Conservation (phyloP, 2,888 invertebrate genomes). For the Parnassius smintheus region DNA sequence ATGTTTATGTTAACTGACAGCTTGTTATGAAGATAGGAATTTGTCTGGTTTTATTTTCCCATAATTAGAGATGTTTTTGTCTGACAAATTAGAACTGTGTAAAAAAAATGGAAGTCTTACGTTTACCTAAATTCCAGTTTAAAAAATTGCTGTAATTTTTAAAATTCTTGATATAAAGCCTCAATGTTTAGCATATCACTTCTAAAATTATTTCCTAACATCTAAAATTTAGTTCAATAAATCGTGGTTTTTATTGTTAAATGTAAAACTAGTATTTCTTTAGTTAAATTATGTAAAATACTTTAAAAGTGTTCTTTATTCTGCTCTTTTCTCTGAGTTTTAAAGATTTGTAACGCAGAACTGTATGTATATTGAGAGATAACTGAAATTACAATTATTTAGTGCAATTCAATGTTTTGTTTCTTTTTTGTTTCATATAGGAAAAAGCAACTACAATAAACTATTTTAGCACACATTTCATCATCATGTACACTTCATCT, state of each 20-base stretch:
- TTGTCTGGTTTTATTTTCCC: constrained; percentile 25
- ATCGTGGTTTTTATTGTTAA: too few relatives aligned
- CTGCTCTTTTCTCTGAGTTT: constrained; percentile 14
- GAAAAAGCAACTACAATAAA: too few relatives aligned
- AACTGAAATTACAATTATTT: constrained; percentile 75
- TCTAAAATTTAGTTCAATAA: too few relatives aligned
- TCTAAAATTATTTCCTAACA: constrained; percentile 1
- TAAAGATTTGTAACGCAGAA: constrained; percentile 41
- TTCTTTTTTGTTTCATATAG: constrained; percentile 26
- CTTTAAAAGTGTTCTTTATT: constrained; percentile 5
- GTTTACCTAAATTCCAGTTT: too few relatives aligned
- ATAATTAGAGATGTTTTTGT: constrained; percentile 16
- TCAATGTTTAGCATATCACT: constrained; percentile 10
- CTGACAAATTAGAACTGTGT: neutral
- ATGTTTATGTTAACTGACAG: constrained; percentile 16
- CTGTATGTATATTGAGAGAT: constrained; percentile 55
- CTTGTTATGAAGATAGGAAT: constrained; percentile 22
- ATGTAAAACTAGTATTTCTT: neutral
- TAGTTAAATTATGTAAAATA: neutral
- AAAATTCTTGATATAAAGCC: neutral
- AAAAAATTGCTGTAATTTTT: too few relatives aligned
- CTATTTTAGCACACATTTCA: too few relatives aligned
- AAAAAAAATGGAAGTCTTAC: neutral
- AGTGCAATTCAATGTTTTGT: constrained; percentile 68
- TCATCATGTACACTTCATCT: too few relatives aligned